phyloP scores from a whole-genome alignment of 2,113 vertebrate genomes.

The Glaucidium brasilianum region DNA sequence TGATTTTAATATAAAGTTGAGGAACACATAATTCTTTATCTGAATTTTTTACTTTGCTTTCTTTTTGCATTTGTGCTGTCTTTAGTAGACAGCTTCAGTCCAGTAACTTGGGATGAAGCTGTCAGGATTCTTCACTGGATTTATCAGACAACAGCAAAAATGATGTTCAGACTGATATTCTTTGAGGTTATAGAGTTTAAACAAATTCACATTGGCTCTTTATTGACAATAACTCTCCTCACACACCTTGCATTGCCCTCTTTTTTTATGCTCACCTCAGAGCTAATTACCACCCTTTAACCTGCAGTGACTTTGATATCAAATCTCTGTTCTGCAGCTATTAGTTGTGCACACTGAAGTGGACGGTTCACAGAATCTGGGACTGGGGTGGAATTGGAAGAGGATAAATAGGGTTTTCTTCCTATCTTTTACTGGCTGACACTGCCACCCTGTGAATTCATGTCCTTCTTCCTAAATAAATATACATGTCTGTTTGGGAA shows the following conservation, averaged over 20 bases:
- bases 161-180: neutral
- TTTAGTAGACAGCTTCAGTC: neutral
- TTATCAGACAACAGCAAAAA: neutral
- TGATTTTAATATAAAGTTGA: neutral
- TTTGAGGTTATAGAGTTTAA: neutral
- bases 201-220: neutral
- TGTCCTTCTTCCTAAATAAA: neutral
- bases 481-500: neutral
- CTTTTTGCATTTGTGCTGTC: neutral
- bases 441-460: neutral
- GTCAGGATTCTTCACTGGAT: neutral
- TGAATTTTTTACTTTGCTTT: neutral
- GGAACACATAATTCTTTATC: neutral
- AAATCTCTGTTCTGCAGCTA: neutral
- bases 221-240: neutral
- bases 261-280: neutral
- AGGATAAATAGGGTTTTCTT: neutral
- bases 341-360: neutral
- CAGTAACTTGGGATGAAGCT: neutral
- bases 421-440: neutral
- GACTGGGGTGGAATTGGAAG: neutral
- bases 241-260: neutral
- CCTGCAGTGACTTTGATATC: neutral
- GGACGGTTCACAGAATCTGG: neutral
- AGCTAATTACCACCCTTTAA: conserved; percentile 23